Percentiles rank a stretch among this genome's conserved stretches.
phyloP scores from a whole-genome alignment of 2,797 vertebrate species.

The Gymnodraco acuticeps region DNA sequence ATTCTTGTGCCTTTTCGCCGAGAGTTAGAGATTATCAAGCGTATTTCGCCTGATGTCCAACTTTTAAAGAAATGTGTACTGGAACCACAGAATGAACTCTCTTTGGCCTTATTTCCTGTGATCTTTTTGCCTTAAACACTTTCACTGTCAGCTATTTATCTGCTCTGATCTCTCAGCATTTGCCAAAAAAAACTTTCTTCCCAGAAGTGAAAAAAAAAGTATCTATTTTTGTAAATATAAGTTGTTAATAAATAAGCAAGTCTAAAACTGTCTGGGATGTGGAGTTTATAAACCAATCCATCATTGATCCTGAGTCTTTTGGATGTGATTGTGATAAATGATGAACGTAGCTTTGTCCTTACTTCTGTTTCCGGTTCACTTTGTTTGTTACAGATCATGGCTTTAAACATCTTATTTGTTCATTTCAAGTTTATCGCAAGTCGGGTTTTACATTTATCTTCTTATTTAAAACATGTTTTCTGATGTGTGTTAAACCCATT shows the following conservation, averaged over 20 bases:
- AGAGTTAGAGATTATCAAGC: neutral
- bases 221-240: slow-evolving; percentile 80
- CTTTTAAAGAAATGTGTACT: neutral
- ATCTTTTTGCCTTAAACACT: slow-evolving; percentile 35
- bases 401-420: slow-evolving; percentile 34
- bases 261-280: slow-evolving; percentile 49
- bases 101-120: neutral
- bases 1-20: neutral
- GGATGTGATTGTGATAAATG: slow-evolving; percentile 36
- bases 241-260: slow-evolving; percentile 62
- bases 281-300: slow-evolving; percentile 31
- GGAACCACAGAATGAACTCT: slow-evolving; percentile 10
- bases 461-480: slow-evolving; percentile 19
- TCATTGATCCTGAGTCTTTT: slow-evolving; percentile 44
- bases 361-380: slow-evolving; percentile 16
- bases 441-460: slow-evolving; percentile 15
- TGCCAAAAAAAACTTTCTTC: slow-evolving; percentile 61
- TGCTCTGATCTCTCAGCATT: slow-evolving; percentile 53
- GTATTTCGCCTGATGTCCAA: neutral
- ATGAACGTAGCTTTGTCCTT: slow-evolving; percentile 30
- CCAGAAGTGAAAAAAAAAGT: slow-evolving; percentile 28
- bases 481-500: slow-evolving; percentile 13
- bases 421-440: slow-evolving; percentile 13
- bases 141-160: slow-evolving; percentile 4
- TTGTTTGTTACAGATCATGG: slow-evolving; percentile 8